These are phyloP conservation scores for Pachypanchax playfairii DNA, from an alignment of 2,113 vertebrate species.

Conservation along the genomic window DNA sequence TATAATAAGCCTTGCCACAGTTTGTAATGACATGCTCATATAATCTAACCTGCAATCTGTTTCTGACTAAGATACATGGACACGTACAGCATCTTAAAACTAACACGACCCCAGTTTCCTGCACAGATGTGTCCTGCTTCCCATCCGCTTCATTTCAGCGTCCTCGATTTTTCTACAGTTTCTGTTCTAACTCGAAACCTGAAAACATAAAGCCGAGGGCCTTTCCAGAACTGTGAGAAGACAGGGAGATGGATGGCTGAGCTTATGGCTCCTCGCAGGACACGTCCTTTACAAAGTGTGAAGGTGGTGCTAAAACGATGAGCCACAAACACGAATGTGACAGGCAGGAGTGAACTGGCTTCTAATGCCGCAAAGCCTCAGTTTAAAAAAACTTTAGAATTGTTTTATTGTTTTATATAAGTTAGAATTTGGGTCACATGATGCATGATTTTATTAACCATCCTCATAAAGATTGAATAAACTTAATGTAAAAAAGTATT, in stretches of 20 bases:
- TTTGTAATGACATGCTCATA: no score
- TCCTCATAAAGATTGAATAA: no score
- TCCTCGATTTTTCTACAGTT: conserved; percentile 32
- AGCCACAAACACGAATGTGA: conserved; percentile 8
- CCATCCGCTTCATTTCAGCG: conserved; percentile 42
- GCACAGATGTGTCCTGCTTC: conserved; percentile 39
- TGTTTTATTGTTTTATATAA: no score
- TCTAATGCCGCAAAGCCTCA: no score
- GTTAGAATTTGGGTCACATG: no score
- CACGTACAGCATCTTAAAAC: no score
- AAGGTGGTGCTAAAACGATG: conserved; percentile 61
- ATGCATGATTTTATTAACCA: no score
- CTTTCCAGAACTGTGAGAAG: conserved; percentile 28
- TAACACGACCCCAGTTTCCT: not conserved
- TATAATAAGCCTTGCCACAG: no score
- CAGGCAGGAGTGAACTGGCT: not conserved
- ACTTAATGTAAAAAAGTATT: no score
- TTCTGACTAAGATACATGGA: no score
- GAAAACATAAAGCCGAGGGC: conserved; percentile 7
- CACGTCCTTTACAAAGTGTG: conserved; percentile 67
- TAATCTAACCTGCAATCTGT: no score
- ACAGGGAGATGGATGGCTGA: conserved; percentile 62
- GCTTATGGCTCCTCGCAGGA: conserved; percentile 42
- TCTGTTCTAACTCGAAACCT: conserved; percentile 37
- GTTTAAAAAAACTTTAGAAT: no score